These are phyloP conservation scores for Allacma fusca DNA, from an alignment of 2,888 invertebrate genomes.

Conservation along the genomic window DNA sequence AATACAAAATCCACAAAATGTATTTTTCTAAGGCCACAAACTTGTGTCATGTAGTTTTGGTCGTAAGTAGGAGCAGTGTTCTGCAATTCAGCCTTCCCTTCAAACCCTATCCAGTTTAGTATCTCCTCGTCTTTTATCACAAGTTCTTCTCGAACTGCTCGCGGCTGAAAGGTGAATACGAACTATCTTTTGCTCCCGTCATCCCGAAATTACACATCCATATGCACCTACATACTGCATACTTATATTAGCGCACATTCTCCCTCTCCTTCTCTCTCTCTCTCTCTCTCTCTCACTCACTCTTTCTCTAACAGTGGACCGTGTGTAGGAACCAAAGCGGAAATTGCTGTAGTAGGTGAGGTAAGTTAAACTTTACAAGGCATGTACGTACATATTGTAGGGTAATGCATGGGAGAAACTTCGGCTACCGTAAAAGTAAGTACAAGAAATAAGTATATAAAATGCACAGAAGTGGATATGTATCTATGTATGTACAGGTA, in stretches of 20 bases:
- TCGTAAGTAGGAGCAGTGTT: neutral
- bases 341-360: too few relatives aligned
- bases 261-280: neutral
- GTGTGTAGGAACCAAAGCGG: too few relatives aligned
- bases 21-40: constrained; percentile 36
- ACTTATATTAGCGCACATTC: neutral
- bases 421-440: too few relatives aligned
- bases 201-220: neutral
- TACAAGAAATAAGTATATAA: too few relatives aligned
- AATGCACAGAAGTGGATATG: too few relatives aligned
- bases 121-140: constrained; percentile 29
- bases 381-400: too few relatives aligned
- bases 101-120: constrained; percentile 10
- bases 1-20: neutral
- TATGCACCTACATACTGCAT: neutral
- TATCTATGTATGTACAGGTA: too few relatives aligned
- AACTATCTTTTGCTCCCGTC: constrained; percentile 18
- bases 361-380: too few relatives aligned
- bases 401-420: too few relatives aligned
- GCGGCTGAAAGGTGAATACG: constrained; percentile 30
- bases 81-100: constrained; percentile 3
- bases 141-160: constrained; percentile 25
- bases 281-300: too few relatives aligned
- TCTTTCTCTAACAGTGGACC: too few relatives aligned
- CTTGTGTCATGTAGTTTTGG: constrained; percentile 18